Base-by-base conservation (phyloP, 2,113 vertebrate species). In the Amblyopsis rosae region DNA sequence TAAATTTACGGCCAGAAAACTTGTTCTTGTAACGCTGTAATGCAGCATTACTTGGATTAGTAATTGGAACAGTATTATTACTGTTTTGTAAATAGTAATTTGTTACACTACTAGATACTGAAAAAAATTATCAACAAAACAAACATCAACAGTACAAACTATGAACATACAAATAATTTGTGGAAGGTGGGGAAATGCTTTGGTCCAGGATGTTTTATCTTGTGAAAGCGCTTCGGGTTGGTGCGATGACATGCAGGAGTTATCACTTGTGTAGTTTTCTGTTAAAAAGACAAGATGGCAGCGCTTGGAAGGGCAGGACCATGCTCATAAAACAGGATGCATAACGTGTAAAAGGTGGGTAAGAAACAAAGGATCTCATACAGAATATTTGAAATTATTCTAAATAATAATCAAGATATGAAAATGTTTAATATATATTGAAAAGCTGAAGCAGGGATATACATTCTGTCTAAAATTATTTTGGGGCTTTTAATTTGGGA, bases 211-310 rank as follows among this genome's bases (percentile, higher is more conserved):
- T 84, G 81, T 58, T 80, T 89, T 80, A 79, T 81, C 79, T 80
- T 89, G 83, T 76, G 73, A 77, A 82, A 69, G 13, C 75, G 64
- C 66, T 82, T 70, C 26, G 55, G 76, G 71, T 70, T 59, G 77
- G 59, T 77, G 81, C 78, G 56, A 54, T 85, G 80, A 58, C 84
- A 90, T 88, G 84, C 76, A 82, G 74, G 41, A n/a, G 16, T 80
- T 86, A 88, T 81, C 50, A 70, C 75, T 76, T 87, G 82, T 70
- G 72, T 73, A 76, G 82, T 64, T 85, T 85, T 91, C 89, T 90
- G 89, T 67, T 87, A 77, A 80, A 83, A 75, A 89, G 75, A 92
- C 81, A 90, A 87, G 61, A 91, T 79, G 69, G 70, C 62, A 88
- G 12, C 4, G 58, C 33, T 88, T 85, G 90, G 77, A 75, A 76